Base-by-base conservation (phyloP, 2,888 invertebrate genomes). In the Arrhopalites spinosus region DNA sequence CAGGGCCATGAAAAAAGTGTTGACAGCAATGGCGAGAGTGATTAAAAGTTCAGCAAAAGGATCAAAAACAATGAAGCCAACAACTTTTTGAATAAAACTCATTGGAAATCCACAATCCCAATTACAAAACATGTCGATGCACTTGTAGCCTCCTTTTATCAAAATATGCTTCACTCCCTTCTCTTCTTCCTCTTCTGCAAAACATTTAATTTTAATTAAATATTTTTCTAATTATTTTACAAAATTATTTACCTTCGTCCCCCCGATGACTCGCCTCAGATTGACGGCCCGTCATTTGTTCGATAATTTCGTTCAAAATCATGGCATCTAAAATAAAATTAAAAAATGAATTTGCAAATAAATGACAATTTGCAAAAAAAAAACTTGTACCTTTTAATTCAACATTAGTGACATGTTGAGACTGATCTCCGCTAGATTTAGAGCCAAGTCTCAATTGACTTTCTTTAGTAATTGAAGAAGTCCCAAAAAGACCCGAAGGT, bases 21-120 rank as follows among this genome's bases (percentile, higher is more conserved):
- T 98, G 85, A 96, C 95, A 80, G 98, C 94, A 87, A 98, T 98
- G 87, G 97, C 98, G 78, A 98, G 90, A 43, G 98, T 98, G 86
- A 98, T 98, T 88, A 98, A 97, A 83, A 98, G 89, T 86, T 98
- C 98, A 83, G 97, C 95, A 87, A 98, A 98, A 8, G 98, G 96
- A 88, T 98, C 98, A 88, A 98, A 96, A 83, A 98, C 96, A 84
- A 98, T 88, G 80, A 96, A 88, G 17, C 92, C 90, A 78, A 92
- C 92, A 88, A 90, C 93, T 87, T 94, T 93, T 88, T 96, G 94
- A 86, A 98, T 90, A 87, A 91, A 91, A 84, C 95, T 89, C 94
- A 96, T 96, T 84, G 91, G 90, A 89, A 91, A 92, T 87, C 95
- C 96, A 89, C 97, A 97, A 88, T 97, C 95, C 97, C 97, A 98